Percentiles rank a stretch among this genome's conserved stretches.
Evolutionary conservation across 2,113 vertebrate genomes (phyloP).

Genomic region (Glaucidium brasilianum): DNA sequence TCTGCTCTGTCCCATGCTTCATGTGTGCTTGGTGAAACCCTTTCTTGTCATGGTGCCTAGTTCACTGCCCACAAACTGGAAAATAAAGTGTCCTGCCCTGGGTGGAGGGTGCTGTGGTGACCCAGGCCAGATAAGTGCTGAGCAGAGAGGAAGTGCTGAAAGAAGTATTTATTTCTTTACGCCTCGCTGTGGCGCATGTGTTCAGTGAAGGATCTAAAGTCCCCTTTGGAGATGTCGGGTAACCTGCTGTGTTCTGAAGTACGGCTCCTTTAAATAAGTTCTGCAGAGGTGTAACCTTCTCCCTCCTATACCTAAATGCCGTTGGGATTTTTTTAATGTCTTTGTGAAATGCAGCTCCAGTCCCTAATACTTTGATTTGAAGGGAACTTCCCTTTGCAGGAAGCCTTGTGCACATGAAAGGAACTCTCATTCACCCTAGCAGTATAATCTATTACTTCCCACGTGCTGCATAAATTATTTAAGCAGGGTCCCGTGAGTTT

Average conservation of each 20-base stretch:
- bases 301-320: neutral
- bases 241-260: neutral
- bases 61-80: neutral
- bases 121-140: neutral
- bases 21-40: neutral
- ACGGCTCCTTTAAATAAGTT: neutral
- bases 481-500: neutral
- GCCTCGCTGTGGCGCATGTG: neutral
- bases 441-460: neutral
- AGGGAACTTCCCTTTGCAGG: neutral
- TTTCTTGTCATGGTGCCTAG: rapidly evolving
- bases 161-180: neutral
- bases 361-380: neutral
- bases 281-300: neutral
- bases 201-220: neutral
- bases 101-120: neutral
- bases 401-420: neutral
- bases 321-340: neutral
- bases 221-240: neutral
- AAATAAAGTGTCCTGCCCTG: neutral
- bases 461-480: neutral
- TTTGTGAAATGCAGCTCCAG: neutral
- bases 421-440: neutral
- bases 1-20: neutral
- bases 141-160: neutral